Base-by-base conservation (phyloP, 2,888 invertebrate genomes). In the Lepeophtheirus nordmannii region DNA sequence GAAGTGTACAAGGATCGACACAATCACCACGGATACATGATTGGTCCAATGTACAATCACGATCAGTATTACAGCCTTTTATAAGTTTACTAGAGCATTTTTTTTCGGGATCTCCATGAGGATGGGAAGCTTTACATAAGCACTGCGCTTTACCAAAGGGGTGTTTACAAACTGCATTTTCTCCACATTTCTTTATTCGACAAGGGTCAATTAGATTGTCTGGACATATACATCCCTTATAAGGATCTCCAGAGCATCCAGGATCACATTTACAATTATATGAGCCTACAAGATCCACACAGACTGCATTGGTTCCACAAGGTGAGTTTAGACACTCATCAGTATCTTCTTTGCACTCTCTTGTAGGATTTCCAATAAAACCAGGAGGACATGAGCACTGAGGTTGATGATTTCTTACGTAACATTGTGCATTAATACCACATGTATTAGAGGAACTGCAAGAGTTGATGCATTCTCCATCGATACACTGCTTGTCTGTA, bases 371-470 rank as follows among this genome's bases (percentile, higher is more conserved):
- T 69, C 92, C 92, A 65, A 87, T 88, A 71, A 79, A 81, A 39
- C 88, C 88, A 0, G 79, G 78, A 57, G 89, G 90, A 74, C 91
- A 92, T 67, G 82, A 80, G 72, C 92, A 92, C 68, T 85, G 84
- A 0, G 87, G 84, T 66, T 82, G 81, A 74, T 92, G 91, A 56
- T 83, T 83, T 81, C 69, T 78, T 69, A 87, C 85, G 20, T 83
- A 80, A 72, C 92, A 93, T 70, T 86, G 81, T 0, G 92, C 89
- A 69, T 85, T 83, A 14, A 81, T 77, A 62, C 88, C 89, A 73
- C 92, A 93, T 23, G 68, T 59, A 39, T 56, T 17, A 1, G 87
- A 86, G 72, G 85, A 83, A n/a, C 64, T 57, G 39, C 71, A 71
- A 17, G 71, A 69, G 69, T 70, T 70, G 30, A 68, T 64, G 61